Base-by-base conservation (phyloP, 2,113 vertebrate species). In the Typhlomys cinereus region DNA sequence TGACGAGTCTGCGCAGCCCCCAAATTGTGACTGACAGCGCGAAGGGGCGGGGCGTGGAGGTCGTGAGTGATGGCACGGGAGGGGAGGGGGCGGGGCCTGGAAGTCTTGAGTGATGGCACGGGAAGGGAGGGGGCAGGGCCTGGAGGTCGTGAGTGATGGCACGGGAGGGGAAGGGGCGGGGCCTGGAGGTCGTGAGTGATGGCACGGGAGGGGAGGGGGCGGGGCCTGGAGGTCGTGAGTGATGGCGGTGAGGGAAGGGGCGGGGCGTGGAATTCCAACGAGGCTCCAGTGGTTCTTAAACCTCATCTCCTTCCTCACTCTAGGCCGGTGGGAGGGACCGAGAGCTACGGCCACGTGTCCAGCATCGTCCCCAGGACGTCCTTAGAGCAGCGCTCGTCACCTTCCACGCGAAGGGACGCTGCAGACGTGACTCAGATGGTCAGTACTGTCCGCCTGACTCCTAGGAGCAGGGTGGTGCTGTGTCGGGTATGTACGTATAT, bases 1-100 rank as follows among this genome's bases (percentile, higher is more conserved):
- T 97, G 97, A 98, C 97, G 98, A 98, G 94, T 97, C 98, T 96
- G n/a, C n/a, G n/a, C n/a, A n/a, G n/a, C n/a, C n/a, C n/a, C n/a
- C n/a, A n/a, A n/a, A n/a, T n/a, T n/a, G n/a, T n/a, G n/a, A n/a
- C n/a, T n/a, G n/a, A n/a, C n/a, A n/a, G n/a, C n/a, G n/a, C n/a
- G n/a, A n/a, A n/a, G n/a, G n/a, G n/a, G n/a, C n/a, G n/a, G n/a
- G n/a, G n/a, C n/a, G n/a, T n/a, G n/a, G n/a, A n/a, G n/a, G n/a
- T n/a, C n/a, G n/a, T n/a, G n/a, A n/a, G n/a, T n/a, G n/a, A n/a
- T n/a, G n/a, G n/a, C n/a, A n/a, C n/a, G n/a, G n/a, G n/a, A n/a
- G n/a, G n/a, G n/a, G n/a, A n/a, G n/a, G n/a, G n/a, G n/a, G n/a
- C n/a, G n/a, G n/a, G n/a, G n/a, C n/a, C n/a, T n/a, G n/a, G n/a